Base-by-base conservation (phyloP, 2,797 vertebrate species). In the Macropodus opercularis region DNA sequence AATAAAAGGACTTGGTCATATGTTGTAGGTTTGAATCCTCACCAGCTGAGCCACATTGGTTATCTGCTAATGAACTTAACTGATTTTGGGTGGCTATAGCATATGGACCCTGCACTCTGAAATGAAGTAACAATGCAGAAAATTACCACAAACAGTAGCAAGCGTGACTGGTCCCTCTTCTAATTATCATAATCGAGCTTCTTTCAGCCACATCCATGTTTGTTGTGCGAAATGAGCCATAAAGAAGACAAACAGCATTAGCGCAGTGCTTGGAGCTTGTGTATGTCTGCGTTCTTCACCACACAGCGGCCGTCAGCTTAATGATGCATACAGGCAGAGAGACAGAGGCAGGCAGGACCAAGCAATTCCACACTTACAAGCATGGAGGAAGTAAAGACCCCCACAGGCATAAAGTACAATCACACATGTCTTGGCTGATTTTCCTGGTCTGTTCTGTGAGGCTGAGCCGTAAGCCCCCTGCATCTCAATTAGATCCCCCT, bases 171-270 rank as follows among this genome's bases (percentile, higher is more conserved):
- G 19, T 36, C 61, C 44, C 54, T 44, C 56, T 73, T 72, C 77
- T 77, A 84, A 85, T 78, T 67, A 77, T 71, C 14, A 12, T 56
- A 66, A 72, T 29, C 54, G 64, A 69, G 63, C 59, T 63, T 27
- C 72, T 63, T 67, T 72, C 68, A 85, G 69, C 69, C 78, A 62
- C 71, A 52, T 61, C 61, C 62, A 60, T 75, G 80, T 81, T 72
- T 71, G 55, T 27, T 34, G 79, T 74, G 72, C 68, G 79, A 78
- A 85, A 81, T 58, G 66, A 74, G 44, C 83, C 63, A 71, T 81
- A 81, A 75, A 84, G 79, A 85, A 89, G 81, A 82, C 75, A 85
- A 85, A 84, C 72, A 75, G 77, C 77, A 60, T 77, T 54, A 63
- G 73, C 1, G 52, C 69, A 70, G 75, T 63, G 74, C 77, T 84